These are phyloP conservation scores for Calcarius lapponicus DNA, from an alignment of 2,797 vertebrate genomes.

Conservation along the genomic window DNA sequence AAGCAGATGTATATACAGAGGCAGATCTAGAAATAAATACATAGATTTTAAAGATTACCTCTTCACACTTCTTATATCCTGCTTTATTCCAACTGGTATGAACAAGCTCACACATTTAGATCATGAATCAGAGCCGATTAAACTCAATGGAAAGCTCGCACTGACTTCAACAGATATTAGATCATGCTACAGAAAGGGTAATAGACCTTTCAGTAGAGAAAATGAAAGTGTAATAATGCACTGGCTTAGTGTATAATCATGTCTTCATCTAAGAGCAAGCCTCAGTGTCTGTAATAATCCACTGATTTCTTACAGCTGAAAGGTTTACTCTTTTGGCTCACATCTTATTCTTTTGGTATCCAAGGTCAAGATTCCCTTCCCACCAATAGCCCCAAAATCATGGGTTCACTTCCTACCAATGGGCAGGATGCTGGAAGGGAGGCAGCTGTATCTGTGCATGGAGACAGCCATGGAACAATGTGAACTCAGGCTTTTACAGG, in stretches of 20 bases:
- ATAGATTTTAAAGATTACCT: neutral
- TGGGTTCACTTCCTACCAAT: no score
- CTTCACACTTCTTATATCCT: neutral
- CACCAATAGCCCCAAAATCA: neutral
- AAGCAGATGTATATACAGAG: neutral
- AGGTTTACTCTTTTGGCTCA: neutral
- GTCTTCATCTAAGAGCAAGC: conserved; percentile 1
- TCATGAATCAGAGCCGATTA: conserved; percentile 32
- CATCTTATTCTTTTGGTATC: neutral
- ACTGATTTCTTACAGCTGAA: neutral
- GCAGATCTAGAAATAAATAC: neutral
- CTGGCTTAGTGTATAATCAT: conserved; percentile 45
- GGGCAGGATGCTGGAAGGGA: no score
- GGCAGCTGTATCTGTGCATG: neutral
- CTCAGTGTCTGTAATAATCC: neutral
- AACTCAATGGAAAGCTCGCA: conserved; percentile 33
- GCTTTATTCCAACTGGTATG: neutral
- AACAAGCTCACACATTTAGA: conserved; percentile 7
- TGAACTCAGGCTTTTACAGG: neutral
- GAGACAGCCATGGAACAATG: neutral
- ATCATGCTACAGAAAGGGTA: conserved; percentile 36
- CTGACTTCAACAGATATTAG: conserved; percentile 35
- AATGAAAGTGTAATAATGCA: conserved; percentile 50
- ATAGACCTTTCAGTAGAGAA: conserved; percentile 57
- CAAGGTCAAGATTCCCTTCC: neutral